These are phyloP conservation scores for Gonatopus flavifemur DNA, from an alignment of 1,140 invertebrate species.

Conservation along the genomic window DNA sequence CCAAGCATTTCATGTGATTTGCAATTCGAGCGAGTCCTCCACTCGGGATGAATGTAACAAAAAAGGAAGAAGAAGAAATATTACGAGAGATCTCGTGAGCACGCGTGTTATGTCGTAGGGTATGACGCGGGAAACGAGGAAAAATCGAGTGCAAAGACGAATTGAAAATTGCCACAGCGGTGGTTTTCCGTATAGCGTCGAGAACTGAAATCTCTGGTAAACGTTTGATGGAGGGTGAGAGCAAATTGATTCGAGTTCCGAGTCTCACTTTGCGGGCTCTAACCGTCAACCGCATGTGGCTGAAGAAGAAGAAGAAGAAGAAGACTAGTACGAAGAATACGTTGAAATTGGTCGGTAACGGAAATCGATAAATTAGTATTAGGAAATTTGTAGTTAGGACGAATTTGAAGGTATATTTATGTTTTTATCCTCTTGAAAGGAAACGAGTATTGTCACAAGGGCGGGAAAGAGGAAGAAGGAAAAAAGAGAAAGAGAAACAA, in stretches of 20 bases:
- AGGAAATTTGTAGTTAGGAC: too few species aligned
- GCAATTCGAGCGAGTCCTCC: constrained; percentile 30
- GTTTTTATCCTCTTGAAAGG: too few species aligned
- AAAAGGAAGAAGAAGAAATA: constrained; percentile 3
- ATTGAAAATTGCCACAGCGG: constrained; percentile 26
- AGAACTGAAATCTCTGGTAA: constrained; percentile 28
- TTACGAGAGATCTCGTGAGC: constrained; percentile 1
- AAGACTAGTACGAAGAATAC: background rate
- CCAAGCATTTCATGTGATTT: constrained; percentile 30
- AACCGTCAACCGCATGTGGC: too few species aligned
- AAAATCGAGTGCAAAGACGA: constrained; percentile 23
- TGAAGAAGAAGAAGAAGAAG: background rate
- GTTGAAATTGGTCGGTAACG: background rate
- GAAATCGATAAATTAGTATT: too few species aligned
- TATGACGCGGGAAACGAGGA: background rate
- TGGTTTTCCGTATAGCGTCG: constrained; percentile 11
- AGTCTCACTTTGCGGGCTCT: too few species aligned
- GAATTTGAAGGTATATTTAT: too few species aligned
- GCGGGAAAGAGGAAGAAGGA: background rate
- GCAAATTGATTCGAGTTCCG: constrained; percentile 25
- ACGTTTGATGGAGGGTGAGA: constrained; percentile 11
- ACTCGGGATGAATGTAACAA: constrained; percentile 13
- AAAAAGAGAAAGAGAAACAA: constrained; percentile 13
- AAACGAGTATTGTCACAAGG: too few species aligned
- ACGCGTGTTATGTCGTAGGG: background rate